Conservation (phyloP, 2,888 invertebrate genomes). For the Lingula anatina region DNA sequence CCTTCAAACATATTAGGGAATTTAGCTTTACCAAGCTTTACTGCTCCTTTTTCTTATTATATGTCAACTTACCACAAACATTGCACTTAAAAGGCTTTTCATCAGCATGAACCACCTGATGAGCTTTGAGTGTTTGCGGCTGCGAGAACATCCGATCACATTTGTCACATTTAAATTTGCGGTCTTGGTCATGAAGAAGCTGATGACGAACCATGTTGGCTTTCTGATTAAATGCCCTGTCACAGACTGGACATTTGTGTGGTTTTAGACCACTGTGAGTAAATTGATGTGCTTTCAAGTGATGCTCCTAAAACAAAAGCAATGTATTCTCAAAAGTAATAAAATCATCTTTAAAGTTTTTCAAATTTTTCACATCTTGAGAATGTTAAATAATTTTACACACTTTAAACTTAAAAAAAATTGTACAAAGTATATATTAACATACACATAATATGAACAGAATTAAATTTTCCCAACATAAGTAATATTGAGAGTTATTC, state of each 20-base stretch:
- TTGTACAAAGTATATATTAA: too few relatives aligned
- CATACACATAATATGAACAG: too few relatives aligned
- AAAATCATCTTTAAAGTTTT: too few relatives aligned
- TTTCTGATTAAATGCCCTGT: slow-evolving; percentile 50
- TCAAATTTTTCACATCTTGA: too few relatives aligned
- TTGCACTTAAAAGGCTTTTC: slow-evolving; percentile 51
- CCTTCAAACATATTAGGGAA: too few relatives aligned
- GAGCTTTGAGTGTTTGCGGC: slow-evolving; percentile 52
- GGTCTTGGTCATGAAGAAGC: slow-evolving; percentile 46
- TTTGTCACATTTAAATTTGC: slow-evolving; percentile 44
- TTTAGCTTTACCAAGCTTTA: too few relatives aligned
- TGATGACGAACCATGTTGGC: slow-evolving; percentile 52
- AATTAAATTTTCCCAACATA: too few relatives aligned
- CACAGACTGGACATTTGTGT: slow-evolving; percentile 45
- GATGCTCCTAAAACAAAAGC: slow-evolving; percentile 42
- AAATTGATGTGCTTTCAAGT: slow-evolving; percentile 50
- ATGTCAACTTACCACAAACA: slow-evolving; percentile 42
- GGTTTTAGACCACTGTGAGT: slow-evolving; percentile 51
- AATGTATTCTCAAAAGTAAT: background rate
- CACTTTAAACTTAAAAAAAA: too few relatives aligned
- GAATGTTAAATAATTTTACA: too few relatives aligned
- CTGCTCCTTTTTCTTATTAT: background rate
- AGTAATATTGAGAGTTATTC: too few relatives aligned
- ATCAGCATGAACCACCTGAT: slow-evolving; percentile 50
- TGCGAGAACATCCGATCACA: slow-evolving; percentile 52